Percentiles rank a stretch among this genome's conserved stretches.
Conservation (phyloP, 2,797 vertebrate genomes). For the Bovichtus diacanthus region DNA sequence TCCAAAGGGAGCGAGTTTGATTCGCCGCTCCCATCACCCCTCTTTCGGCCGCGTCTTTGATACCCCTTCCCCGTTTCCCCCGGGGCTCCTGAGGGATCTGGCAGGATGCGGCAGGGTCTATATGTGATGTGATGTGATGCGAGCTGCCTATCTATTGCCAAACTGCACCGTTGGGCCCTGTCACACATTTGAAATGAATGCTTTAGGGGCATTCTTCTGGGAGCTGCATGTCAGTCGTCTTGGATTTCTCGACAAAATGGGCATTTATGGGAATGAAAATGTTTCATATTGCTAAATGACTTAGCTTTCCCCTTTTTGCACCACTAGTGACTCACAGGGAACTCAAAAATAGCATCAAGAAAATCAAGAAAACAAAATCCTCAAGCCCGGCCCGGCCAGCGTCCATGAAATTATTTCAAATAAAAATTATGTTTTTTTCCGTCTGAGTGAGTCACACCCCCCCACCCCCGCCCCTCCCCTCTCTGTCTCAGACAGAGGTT, state of each 20-base stretch:
- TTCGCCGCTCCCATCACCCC: constrained; percentile 21
- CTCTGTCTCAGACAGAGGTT: constrained; percentile 60
- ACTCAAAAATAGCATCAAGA: neutral
- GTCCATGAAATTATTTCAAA: constrained; percentile 35
- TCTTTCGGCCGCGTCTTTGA: constrained; percentile 49
- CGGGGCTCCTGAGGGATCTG: constrained; percentile 34
- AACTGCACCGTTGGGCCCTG: neutral
- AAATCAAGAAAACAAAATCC: constrained; percentile 6
- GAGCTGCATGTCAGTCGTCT: neutral
- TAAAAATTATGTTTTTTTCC: constrained; percentile 47
- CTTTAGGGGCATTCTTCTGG: neutral
- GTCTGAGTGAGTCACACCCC: constrained; percentile 58
- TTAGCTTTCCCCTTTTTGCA: neutral
- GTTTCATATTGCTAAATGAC: neutral
- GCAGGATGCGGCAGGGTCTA: constrained; percentile 11
- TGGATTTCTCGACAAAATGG: neutral
- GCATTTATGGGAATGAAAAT: neutral
- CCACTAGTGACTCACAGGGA: constrained; percentile 29
- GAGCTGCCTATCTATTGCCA: constrained; percentile 33
- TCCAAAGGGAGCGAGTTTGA: constrained; percentile 42
- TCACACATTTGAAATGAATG: neutral
- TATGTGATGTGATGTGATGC: constrained; percentile 38
- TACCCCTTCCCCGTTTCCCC: constrained; percentile 10
- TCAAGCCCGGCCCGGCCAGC: neutral
- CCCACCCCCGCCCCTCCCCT: neutral